phyloP scores from a whole-genome alignment of 2,113 vertebrate genomes.

The Pomatorhinus ruficollis region DNA sequence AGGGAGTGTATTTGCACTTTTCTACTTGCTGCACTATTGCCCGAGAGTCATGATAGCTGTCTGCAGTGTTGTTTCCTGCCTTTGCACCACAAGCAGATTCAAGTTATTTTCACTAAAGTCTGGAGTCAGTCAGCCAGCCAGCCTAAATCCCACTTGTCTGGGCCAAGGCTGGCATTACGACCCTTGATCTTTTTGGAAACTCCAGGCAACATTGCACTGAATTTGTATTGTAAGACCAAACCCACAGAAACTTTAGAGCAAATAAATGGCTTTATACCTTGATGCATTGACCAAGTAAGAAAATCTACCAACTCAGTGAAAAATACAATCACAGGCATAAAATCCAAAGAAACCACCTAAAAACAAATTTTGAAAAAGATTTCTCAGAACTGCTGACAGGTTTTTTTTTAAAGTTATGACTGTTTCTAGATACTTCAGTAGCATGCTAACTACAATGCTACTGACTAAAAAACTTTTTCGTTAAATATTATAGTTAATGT shows the following conservation, averaged over 20 bases:
- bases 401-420: background rate
- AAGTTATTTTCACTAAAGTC: background rate
- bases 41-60: accelerated
- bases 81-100: background rate
- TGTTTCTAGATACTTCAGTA: background rate
- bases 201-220: background rate
- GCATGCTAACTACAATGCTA: background rate
- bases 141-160: background rate
- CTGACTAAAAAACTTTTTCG: background rate
- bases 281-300: background rate
- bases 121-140: background rate
- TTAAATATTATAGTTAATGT: background rate
- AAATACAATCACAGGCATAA: background rate
- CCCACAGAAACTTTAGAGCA: background rate
- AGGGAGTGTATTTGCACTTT: background rate
- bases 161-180: background rate
- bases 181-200: background rate
- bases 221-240: background rate
- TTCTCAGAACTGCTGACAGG: background rate
- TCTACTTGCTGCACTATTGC: background rate
- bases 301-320: background rate
- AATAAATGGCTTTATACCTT: background rate
- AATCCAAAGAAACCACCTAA: background rate
- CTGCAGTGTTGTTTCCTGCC: background rate
- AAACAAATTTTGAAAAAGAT: background rate